These are phyloP conservation scores for Drosophila paucipuncta DNA, from an alignment of 2,888 invertebrate species.

Conservation along the genomic window DNA sequence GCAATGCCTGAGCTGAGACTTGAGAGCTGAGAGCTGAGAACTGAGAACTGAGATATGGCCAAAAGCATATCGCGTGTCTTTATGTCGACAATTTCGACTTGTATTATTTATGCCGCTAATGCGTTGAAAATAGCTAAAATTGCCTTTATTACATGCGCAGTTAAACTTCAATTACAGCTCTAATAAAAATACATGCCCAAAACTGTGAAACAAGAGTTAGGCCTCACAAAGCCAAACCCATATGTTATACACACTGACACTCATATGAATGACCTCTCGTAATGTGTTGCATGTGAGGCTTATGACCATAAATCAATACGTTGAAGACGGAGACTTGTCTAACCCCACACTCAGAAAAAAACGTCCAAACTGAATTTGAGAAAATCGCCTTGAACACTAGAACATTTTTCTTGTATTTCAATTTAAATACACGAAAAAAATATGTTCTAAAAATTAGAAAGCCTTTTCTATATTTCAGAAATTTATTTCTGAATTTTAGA, in stretches of 20 bases:
- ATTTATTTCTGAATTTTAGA: not conserved
- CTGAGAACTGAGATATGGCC: constrained; percentile 57
- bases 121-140: constrained; percentile 80
- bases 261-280: not conserved
- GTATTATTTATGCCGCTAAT: constrained; percentile 80
- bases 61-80: constrained; percentile 50
- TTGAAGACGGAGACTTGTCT: not conserved
- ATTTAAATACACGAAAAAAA: not conserved
- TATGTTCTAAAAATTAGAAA: not conserved
- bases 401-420: not conserved
- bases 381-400: not conserved
- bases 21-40: not conserved
- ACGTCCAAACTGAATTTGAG: not conserved
- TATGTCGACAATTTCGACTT: constrained; percentile 63
- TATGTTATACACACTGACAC: constrained; percentile 6
- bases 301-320: constrained; percentile 11
- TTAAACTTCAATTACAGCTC: constrained; percentile 79
- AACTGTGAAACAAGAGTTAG: constrained; percentile 37
- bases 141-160: constrained; percentile 83
- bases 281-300: constrained; percentile 7
- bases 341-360: not conserved
- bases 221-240: constrained; percentile 16
- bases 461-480: not conserved
- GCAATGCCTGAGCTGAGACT: not conserved
- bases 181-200: constrained; percentile 69